These are phyloP conservation scores for Crocallis elinguaria DNA, from an alignment of 2,888 invertebrate genomes.

Conservation along the genomic window DNA sequence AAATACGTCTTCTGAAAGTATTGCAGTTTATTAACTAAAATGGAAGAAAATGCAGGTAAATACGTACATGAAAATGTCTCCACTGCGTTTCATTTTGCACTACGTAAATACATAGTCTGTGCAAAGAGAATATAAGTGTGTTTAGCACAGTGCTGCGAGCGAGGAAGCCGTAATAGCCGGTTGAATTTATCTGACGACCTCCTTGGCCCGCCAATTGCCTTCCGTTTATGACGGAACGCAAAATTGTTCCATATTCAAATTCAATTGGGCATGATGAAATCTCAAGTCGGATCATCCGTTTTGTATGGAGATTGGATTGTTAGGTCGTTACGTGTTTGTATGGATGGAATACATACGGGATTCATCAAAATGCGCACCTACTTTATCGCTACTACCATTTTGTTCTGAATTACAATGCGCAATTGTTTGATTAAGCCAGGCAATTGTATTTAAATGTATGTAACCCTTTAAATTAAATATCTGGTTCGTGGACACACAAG, in stretches of 20 bases:
- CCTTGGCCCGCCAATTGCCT: slow-evolving; percentile 62
- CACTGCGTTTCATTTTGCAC: slow-evolving; percentile 52
- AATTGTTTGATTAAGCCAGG: slow-evolving; percentile 8
- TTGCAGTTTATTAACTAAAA: too few species aligned
- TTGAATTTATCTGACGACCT: slow-evolving; percentile 60
- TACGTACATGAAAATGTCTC: too few species aligned
- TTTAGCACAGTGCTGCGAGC: too few species aligned
- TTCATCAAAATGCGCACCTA: slow-evolving; percentile 2
- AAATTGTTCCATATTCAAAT: slow-evolving; percentile 59
- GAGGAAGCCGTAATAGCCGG: slow-evolving; percentile 63
- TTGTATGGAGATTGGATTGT: slow-evolving; percentile 9
- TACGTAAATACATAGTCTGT: too few species aligned
- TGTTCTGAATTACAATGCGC: slow-evolving; percentile 2
- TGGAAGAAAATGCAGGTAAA: too few species aligned
- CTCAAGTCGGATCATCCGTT: slow-evolving; percentile 32
- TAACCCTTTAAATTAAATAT: too few species aligned
- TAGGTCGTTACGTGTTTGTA: neutral
- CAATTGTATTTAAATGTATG: neutral
- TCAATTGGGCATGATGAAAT: slow-evolving; percentile 43
- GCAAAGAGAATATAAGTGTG: too few species aligned
- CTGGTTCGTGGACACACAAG: too few species aligned
- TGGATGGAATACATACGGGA: neutral
- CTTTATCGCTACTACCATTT: neutral
- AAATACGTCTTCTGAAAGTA: too few species aligned
- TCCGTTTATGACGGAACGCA: slow-evolving; percentile 61